Evolutionary conservation across 2,113 vertebrate species (phyloP).

Genomic region (Dryoscopus gambensis): DNA sequence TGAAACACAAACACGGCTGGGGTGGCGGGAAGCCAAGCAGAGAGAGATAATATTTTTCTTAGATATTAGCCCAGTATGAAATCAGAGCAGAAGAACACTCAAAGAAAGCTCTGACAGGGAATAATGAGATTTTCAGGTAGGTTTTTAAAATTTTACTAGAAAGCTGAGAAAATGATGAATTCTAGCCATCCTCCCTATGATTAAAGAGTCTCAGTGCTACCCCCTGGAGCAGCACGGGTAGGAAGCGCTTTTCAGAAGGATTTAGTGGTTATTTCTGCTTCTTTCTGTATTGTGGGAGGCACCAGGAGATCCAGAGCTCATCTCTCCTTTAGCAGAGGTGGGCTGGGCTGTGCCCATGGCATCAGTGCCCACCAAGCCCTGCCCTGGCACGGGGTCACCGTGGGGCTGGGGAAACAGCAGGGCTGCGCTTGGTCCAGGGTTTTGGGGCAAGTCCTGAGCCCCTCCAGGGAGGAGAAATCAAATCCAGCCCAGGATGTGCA

Average conservation of each 20-base stretch:
- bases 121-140: conserved; percentile 40
- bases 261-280: neutral
- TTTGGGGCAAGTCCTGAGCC: neutral
- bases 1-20: neutral
- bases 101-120: conserved; percentile 7
- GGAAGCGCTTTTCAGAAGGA: neutral
- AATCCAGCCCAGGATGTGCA: neutral
- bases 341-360: neutral
- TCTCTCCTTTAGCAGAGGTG: fast-evolving
- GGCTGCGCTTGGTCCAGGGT: neutral
- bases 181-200: neutral
- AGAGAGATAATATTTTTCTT: conserved; percentile 36
- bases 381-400: fast-evolving
- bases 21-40: neutral
- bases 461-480: neutral
- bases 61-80: neutral
- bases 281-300: neutral
- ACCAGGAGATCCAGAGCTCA: neutral
- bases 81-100: neutral
- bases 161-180: conserved; percentile 2
- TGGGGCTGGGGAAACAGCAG: neutral
- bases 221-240: fast-evolving
- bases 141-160: neutral
- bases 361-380: neutral
- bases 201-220: neutral